Percentiles rank a stretch among this genome's conserved stretches.
Conservation (phyloP, 2,888 invertebrate species). For the Corbicula japonica region DNA sequence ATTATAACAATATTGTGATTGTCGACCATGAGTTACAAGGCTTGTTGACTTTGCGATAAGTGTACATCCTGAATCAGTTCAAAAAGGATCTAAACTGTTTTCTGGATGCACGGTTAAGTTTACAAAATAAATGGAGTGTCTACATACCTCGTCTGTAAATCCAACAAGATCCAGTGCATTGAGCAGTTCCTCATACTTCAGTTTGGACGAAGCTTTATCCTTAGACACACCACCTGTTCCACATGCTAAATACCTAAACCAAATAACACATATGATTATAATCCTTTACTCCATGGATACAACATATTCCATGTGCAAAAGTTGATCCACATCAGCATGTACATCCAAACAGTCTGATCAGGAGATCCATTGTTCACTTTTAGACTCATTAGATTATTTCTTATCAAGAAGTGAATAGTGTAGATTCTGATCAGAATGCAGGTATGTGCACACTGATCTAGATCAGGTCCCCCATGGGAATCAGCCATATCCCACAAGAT, state of each 20-base stretch:
- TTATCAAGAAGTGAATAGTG: no score
- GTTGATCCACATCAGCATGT: not conserved
- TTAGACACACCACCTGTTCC: conserved; percentile 66
- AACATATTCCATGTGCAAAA: not conserved
- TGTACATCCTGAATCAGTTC: not conserved
- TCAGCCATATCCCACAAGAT: no score
- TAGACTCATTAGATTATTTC: no score
- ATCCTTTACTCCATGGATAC: no score
- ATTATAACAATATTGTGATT: not conserved
- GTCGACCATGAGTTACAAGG: not conserved
- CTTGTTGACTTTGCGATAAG: not conserved
- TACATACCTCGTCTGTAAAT: conserved; percentile 83
- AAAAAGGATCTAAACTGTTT: no score
- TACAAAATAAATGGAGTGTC: not conserved
- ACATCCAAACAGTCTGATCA: no score
- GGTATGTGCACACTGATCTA: no score
- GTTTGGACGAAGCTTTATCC: conserved; percentile 63
- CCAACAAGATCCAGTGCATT: conserved; percentile 85
- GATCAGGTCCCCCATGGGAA: no score
- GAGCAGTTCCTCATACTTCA: conserved; percentile 79
- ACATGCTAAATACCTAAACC: conserved; percentile 77
- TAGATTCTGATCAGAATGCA: no score
- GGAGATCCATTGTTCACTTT: no score
- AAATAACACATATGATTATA: no score
- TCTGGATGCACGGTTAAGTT: no score